Evolutionary conservation across 2,888 invertebrate species (phyloP).

Genomic region (Drosophila suboccidentalis): DNA sequence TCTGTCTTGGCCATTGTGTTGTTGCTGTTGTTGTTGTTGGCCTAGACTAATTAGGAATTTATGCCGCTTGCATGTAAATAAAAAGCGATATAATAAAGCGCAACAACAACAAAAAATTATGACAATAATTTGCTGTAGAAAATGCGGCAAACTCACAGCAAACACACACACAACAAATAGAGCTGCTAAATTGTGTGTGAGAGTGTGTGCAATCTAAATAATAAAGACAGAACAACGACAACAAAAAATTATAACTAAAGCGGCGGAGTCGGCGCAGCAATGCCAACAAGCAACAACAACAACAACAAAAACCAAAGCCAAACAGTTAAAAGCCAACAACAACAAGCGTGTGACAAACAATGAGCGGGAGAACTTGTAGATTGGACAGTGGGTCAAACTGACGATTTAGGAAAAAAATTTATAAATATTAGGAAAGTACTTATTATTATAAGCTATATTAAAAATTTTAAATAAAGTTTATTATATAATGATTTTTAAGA

Average conservation of each 20-base stretch:
- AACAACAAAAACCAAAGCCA: conserved; percentile 39
- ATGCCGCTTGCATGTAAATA: conserved; percentile 66
- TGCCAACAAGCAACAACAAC: conserved; percentile 36
- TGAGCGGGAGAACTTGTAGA: conserved; percentile 26
- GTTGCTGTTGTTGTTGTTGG: conserved; percentile 12
- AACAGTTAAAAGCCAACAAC: conserved; percentile 69
- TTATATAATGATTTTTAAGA: too few species aligned
- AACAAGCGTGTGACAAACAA: conserved; percentile 34
- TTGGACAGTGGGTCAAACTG: conserved; percentile 35
- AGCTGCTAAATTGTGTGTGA: conserved; percentile 44
- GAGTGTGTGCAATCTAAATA: conserved; percentile 68
- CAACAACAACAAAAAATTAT: conserved; percentile 56
- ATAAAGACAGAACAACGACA: conserved; percentile 51
- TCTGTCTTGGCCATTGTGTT: conserved; percentile 37
- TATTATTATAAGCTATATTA: too few species aligned
- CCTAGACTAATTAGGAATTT: conserved; percentile 77
- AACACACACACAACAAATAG: conserved; percentile 33
- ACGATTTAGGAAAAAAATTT: too few species aligned
- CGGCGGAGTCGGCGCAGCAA: conserved; percentile 51
- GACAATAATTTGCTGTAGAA: conserved; percentile 75
- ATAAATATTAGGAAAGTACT: too few species aligned
- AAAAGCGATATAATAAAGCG: conserved; percentile 46
- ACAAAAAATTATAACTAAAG: conserved; percentile 63
- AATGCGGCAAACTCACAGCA: conserved; percentile 58
- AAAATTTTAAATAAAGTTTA: too few species aligned